Conservation (phyloP, 2,888 invertebrate genomes). For the Conomelus anceps region DNA sequence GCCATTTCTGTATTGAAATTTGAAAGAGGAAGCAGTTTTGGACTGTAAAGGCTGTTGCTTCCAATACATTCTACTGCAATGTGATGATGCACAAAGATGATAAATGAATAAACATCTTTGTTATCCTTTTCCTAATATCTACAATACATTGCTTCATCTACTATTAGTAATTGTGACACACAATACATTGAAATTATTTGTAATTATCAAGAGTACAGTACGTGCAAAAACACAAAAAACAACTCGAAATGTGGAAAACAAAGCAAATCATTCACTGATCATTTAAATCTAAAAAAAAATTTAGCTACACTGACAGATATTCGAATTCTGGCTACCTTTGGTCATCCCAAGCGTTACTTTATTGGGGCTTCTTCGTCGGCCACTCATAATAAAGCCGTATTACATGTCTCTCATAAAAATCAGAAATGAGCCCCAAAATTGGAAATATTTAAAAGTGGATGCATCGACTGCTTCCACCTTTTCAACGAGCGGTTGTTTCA, state of each 20-base stretch:
- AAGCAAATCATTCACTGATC: neutral
- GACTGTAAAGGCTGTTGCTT: too few species aligned
- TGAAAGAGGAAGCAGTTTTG: too few species aligned
- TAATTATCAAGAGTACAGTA: neutral
- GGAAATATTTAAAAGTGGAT: neutral
- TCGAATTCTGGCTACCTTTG: neutral
- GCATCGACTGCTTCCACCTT: neutral
- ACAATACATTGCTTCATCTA: too few species aligned
- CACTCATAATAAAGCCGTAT: neutral
- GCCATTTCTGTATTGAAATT: too few species aligned
- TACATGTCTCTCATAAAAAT: neutral
- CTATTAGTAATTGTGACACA: too few species aligned
- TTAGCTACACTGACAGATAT: neutral
- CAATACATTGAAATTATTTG: too few species aligned
- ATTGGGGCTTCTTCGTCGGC: constrained; percentile 1
- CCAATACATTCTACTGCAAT: too few species aligned
- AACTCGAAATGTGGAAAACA: neutral
- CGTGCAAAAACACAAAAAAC: neutral
- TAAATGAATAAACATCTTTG: too few species aligned
- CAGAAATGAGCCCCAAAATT: neutral
- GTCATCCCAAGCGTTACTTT: constrained; percentile 2
- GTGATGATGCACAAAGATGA: too few species aligned
- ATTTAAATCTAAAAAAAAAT: neutral
- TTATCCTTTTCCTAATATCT: too few species aligned
- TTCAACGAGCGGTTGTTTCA: neutral